phyloP scores from a whole-genome alignment of 92 coral and sea anemone species.

The Ricordea florida region DNA sequence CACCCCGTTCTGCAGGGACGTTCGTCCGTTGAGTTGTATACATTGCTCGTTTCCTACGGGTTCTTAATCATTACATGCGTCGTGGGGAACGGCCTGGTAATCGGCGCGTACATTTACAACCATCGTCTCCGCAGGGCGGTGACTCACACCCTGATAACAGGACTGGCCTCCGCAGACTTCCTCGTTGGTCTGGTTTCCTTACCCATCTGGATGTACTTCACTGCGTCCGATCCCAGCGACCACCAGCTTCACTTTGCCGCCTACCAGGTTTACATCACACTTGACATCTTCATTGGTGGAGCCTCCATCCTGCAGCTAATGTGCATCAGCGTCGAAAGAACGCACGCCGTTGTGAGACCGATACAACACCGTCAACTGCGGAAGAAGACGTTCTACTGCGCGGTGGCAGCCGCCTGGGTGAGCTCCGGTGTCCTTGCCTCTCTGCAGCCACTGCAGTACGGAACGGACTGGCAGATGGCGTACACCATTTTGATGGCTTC shows the following conservation, averaged over 20 bases:
- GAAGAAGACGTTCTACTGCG: conserved; percentile 52
- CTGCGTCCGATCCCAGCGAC: conserved; percentile 5
- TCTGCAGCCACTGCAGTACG: conserved; percentile 77
- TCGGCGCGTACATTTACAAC: conserved; percentile 71
- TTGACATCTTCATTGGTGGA: conserved; percentile 88
- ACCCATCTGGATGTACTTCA: conserved; percentile 78
- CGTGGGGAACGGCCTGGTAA: conserved; percentile 79
- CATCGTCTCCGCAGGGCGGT: conserved; percentile 56
- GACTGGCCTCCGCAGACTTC: conserved; percentile 81
- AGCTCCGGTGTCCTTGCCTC: conserved; percentile 72
- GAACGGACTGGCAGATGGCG: conserved; percentile 68
- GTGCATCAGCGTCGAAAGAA: conserved; percentile 81
- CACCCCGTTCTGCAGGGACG: neutral
- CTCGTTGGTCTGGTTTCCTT: conserved; percentile 77
- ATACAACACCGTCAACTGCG: conserved; percentile 72
- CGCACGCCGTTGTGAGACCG: conserved; percentile 82
- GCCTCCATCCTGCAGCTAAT: conserved; percentile 89
- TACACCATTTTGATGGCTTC: conserved; percentile 65
- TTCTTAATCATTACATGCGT: conserved; percentile 61
- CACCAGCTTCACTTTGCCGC: neutral
- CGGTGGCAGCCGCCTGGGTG: conserved; percentile 65
- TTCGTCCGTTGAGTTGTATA: conserved; percentile 9
- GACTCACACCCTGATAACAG: conserved; percentile 74
- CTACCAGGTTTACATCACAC: conserved; percentile 86
- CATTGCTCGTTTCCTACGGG: conserved; percentile 12